A percentile compares a stretch with the other conserved stretches of the same genome.
Conservation (phyloP, 2,113 vertebrate genomes). For the Lynx canadensis region DNA sequence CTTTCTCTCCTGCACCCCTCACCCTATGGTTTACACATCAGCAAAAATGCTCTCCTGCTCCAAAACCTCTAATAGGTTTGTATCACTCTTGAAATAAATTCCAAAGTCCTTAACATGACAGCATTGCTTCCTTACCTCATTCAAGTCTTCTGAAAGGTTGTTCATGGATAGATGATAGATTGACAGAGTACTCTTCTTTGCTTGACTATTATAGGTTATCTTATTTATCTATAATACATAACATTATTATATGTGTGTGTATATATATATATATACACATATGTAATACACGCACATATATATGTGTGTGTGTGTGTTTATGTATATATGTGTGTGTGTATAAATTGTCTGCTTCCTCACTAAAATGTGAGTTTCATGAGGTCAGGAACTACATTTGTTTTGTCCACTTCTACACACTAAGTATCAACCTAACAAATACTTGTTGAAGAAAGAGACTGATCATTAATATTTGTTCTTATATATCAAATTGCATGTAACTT, state of each 20-base stretch:
- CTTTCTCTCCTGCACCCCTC: not conserved
- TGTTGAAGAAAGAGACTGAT: not conserved
- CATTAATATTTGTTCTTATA: not conserved
- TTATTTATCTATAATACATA: not conserved
- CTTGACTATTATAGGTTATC: not conserved
- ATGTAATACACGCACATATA: no score
- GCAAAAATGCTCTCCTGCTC: not conserved
- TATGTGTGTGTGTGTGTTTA: no score
- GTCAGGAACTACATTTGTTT: not conserved
- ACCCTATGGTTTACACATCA: not conserved
- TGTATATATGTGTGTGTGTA: no score
- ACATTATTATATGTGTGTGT: not conserved
- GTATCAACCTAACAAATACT: not conserved
- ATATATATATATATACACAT: rapidly evolving
- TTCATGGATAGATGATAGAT: not conserved
- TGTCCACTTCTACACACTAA: not conserved
- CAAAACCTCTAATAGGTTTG: not conserved
- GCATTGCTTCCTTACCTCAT: not conserved
- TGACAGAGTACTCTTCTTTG: not conserved
- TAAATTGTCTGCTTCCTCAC: not conserved
- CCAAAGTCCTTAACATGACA: not conserved
- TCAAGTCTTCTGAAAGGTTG: not conserved
- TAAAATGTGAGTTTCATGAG: not conserved
- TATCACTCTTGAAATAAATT: not conserved
- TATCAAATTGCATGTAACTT: not conserved